These are phyloP conservation scores for Oligia strigilis DNA, from an alignment of 2,888 invertebrate genomes.

Conservation along the genomic window DNA sequence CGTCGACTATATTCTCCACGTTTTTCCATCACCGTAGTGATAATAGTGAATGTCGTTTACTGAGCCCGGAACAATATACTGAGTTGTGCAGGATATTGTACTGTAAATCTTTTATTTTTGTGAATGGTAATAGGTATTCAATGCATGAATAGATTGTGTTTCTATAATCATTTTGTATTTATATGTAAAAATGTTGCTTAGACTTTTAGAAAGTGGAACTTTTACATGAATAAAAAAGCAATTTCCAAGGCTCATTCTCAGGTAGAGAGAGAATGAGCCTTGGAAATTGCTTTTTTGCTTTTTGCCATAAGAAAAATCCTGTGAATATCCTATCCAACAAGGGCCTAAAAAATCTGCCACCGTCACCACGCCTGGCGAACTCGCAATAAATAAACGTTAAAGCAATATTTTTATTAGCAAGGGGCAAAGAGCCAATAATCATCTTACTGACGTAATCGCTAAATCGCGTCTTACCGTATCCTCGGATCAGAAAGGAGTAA, in stretches of 20 bases:
- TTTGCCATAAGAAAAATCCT: too few relatives aligned
- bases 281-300: too few relatives aligned
- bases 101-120: slow-evolving; percentile 21
- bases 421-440: slow-evolving; percentile 27
- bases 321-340: not conserved
- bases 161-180: slow-evolving; percentile 9
- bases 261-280: too few relatives aligned
- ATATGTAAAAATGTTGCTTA: not conserved
- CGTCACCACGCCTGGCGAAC: not conserved
- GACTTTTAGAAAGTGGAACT: not conserved
- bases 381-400: not conserved
- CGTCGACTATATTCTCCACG: slow-evolving; percentile 38
- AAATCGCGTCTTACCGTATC: slow-evolving; percentile 19
- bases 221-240: not conserved
- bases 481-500: slow-evolving; percentile 17
- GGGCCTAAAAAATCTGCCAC: not conserved
- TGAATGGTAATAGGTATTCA: slow-evolving; percentile 18
- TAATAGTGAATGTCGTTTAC: slow-evolving; percentile 55
- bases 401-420: slow-evolving; percentile 26
- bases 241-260: not conserved
- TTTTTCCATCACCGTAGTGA: slow-evolving; percentile 56
- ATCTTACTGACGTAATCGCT: slow-evolving; percentile 34
- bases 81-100: slow-evolving; percentile 33
- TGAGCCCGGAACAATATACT: slow-evolving; percentile 32
- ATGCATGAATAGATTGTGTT: slow-evolving; percentile 6